phyloP scores from a whole-genome alignment of 2,888 invertebrate species.

The Lamellibrachia columna region DNA sequence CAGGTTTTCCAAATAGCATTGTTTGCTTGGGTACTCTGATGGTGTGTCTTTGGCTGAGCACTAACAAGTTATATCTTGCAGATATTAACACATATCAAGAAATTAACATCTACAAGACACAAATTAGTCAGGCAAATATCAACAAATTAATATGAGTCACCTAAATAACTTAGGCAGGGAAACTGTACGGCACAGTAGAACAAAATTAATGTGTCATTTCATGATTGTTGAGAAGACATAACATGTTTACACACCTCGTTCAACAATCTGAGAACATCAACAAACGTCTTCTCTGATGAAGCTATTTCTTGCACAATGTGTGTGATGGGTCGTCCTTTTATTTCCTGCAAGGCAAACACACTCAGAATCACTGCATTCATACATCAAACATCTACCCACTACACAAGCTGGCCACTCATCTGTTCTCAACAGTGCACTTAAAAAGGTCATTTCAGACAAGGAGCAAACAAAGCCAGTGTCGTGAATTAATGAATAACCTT shows the following conservation, averaged over 20 bases:
- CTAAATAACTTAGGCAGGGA: not conserved
- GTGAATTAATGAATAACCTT: no score
- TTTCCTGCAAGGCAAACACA: conserved; percentile 42
- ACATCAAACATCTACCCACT: not conserved
- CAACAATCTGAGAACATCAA: conserved; percentile 69
- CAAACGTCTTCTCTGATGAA: conserved; percentile 71
- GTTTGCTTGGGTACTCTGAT: not conserved
- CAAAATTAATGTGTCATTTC: not conserved
- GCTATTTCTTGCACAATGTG: conserved; percentile 70
- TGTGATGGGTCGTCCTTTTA: conserved; percentile 65
- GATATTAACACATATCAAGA: not conserved
- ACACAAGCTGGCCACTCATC: not conserved
- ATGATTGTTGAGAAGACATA: not conserved
- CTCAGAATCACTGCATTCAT: conserved; percentile 25
- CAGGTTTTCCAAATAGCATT: not conserved
- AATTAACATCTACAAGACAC: not conserved
- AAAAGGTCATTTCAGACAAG: no score
- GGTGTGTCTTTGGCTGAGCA: not conserved
- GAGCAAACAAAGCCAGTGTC: no score
- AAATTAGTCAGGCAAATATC: not conserved
- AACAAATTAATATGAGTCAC: not conserved
- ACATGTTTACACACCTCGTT: conserved; percentile 63
- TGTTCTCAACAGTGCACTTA: not conserved
- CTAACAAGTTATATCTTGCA: not conserved
- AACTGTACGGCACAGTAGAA: not conserved